Evolutionary conservation across 2,113 vertebrate species (phyloP).

Genomic region (Columba janthina): DNA sequence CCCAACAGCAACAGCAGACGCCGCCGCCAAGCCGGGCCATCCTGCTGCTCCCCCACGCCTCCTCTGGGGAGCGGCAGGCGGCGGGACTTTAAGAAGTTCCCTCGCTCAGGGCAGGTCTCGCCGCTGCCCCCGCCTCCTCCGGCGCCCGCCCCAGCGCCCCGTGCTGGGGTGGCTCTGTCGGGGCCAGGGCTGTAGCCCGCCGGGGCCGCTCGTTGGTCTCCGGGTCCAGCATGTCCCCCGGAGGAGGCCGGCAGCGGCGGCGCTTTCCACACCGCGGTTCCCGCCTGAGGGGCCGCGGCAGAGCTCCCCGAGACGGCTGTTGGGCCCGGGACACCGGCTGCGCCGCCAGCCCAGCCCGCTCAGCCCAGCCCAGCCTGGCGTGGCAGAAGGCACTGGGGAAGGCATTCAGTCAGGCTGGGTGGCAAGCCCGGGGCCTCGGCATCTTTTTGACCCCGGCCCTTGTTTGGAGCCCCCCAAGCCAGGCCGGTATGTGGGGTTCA

Average conservation of each 20-base stretch:
- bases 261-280: background rate
- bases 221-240: too few species aligned
- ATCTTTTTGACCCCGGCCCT: accelerated
- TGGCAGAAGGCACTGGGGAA: background rate
- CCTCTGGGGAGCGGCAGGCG: background rate
- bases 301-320: background rate
- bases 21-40: background rate
- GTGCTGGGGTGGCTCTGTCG: background rate
- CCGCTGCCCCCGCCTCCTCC: constrained; percentile 35
- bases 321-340: too few species aligned
- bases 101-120: constrained; percentile 27
- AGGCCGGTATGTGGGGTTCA: background rate
- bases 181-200: background rate
- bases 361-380: too few species aligned
- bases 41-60: background rate
- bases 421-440: background rate
- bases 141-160: background rate
- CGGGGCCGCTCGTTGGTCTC: too few species aligned
- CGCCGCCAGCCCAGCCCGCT: background rate
- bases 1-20: background rate
- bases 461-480: background rate
- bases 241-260: background rate
- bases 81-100: constrained; percentile 34
- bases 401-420: background rate
- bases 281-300: background rate